Base-by-base conservation (phyloP, 23 tunicate genomes). In the Trididemnum miniatum region DNA sequence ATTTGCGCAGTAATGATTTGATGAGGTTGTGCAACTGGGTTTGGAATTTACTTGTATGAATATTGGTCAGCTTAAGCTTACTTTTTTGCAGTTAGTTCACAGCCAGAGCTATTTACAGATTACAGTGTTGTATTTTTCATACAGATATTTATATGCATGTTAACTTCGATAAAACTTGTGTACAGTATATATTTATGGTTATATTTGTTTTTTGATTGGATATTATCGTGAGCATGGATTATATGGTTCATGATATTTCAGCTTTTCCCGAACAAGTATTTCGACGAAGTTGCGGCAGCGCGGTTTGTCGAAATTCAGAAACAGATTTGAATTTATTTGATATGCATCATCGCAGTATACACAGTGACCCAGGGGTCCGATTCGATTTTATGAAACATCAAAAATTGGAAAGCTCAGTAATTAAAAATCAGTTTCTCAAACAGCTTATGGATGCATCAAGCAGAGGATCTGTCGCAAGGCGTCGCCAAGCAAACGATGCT, bases 361-460 rank as follows among this genome's bases (percentile, higher is more conserved):
- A 88, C 29, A 88, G 93, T 35, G 93, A 88, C 72, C 93, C 93
- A 1, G 93, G 93, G 51, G 49, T 85, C 4, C 32, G 67, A n/a
- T 79, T 79, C 40, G 85, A 82, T 39, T 63, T 63, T 18, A 30
- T 69, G 15, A 69, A 62, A 62, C 75, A 9, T 31, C 75, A 67
- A 7, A 22, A 62, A 62, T 24, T 62, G 5, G 67, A 62, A 62
- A 62, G 5, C 5, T 62, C 67, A 22, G 3, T 50, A 1, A 44
- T 49, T 20, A 59, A 35, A 18, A 63, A 78, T 20, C 83, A 78
- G 24, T 30, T 78, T 20, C 36, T 78, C 3, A 78, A 59, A 26
- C 83, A 78, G 31, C 38, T 67, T 3, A 31, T 5, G 38, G 38
- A 31, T 31, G 20, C 5, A 4, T 9, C 37, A 67, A 33, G 38